These are phyloP conservation scores for Periparus ater DNA, from an alignment of 2,797 vertebrate species.

Conservation along the genomic window DNA sequence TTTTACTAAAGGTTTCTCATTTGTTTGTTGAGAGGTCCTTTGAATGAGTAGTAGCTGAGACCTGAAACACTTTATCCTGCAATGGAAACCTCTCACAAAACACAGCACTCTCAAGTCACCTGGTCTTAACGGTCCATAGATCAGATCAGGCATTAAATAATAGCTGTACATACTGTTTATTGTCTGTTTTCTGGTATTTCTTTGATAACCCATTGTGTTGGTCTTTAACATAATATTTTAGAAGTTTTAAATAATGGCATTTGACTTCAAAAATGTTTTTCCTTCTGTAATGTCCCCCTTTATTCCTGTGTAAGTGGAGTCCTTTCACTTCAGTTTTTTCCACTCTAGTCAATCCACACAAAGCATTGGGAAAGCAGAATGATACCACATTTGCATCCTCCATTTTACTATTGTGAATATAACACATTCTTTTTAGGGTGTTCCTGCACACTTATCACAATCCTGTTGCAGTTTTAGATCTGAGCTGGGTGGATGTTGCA, in stretches of 20 bases:
- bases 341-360: neutral
- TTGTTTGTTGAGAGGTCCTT: neutral
- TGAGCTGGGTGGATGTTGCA: neutral
- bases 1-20: neutral
- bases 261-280: neutral
- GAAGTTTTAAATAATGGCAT: neutral
- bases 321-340: neutral
- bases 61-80: neutral
- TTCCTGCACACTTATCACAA: neutral
- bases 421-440: neutral
- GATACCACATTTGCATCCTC: neutral
- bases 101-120: neutral
- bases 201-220: neutral
- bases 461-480: neutral
- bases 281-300: neutral
- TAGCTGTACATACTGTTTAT: neutral
- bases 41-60: neutral
- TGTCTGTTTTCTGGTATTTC: neutral
- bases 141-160: neutral
- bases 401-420: neutral
- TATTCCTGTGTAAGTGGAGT: neutral
- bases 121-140: fast-evolving
- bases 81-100: neutral
- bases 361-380: neutral
- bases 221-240: neutral